Base-by-base conservation (phyloP, 1,140 invertebrate species). In the Saccostrea cuccullata region DNA sequence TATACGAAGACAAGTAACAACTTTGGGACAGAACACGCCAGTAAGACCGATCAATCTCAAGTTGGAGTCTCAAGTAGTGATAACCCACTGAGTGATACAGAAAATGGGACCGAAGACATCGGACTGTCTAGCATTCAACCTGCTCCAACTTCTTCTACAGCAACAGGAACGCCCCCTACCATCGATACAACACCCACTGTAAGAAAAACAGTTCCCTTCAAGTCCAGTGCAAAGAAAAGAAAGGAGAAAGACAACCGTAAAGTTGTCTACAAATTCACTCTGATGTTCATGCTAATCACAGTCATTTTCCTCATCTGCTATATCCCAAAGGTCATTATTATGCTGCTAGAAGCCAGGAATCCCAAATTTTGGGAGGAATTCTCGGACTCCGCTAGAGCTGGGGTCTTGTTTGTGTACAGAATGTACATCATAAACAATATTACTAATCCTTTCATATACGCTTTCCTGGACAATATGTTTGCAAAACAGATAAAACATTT, bases 251-350 rank as follows among this genome's bases (percentile, higher is more conserved):
- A 12, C 20, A 73, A 56, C 17, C 20, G 13, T 15, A 17, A n/a
- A 17, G 55, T 82, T 55, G 83, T 70, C 12, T 56, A 84, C 20
- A 86, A 82, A 85, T 84, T 83, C 15, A 86, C 85, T 30, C 15
- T 86, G 36, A 85, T 84, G 84, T 86, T 83, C 60, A 83, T 89
- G 86, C 36, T 86, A n/a, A 83, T 87, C n/a, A 60, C 85, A 1
- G 58, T 83, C 30, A 58, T 87, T 13, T 87, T 82, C 60, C 77
- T 87, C 12, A 82, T 82, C 40, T 83, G 77, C 26, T 87, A 87
- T 58, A 84, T 87, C 17, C 88, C 82, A 13, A 82, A 86, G 23
- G 55, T 85, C 2, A 82, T 70, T 23, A 55, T 70, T n/a, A 84
- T 64, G 70, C 40, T 67, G n/a, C 70, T 60, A 17, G 67, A 82